These are phyloP conservation scores for Zygogramma bicolorata DNA, from an alignment of 2,888 invertebrate species.

Conservation along the genomic window DNA sequence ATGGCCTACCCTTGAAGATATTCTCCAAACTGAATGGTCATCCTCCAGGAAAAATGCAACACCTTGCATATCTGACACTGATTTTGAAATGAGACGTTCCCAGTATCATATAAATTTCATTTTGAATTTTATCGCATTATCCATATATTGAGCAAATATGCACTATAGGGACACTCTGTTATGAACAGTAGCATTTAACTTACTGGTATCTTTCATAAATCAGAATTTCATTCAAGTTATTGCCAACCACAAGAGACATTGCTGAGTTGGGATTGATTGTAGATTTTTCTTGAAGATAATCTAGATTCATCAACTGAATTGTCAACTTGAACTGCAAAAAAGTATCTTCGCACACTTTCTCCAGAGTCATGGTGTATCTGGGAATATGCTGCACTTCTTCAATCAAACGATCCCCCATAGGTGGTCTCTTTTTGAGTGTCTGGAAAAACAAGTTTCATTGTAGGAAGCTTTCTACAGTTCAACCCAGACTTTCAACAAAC, in stretches of 20 bases:
- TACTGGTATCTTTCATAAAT: constrained; percentile 71
- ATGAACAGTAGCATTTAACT: constrained; percentile 47
- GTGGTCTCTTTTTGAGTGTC: constrained; percentile 81
- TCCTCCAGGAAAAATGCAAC: too few relatives aligned
- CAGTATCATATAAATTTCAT: too few relatives aligned
- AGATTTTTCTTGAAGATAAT: constrained; percentile 65
- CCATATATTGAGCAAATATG: too few relatives aligned
- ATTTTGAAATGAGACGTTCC: too few relatives aligned
- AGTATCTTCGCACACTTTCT: constrained; percentile 53
- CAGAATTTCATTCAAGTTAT: constrained; percentile 74
- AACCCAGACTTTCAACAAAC: not conserved
- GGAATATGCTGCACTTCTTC: constrained; percentile 75
- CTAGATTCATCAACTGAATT: constrained; percentile 65
- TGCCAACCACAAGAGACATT: constrained; percentile 74
- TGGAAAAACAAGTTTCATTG: constrained; percentile 58
- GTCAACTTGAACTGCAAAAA: constrained; percentile 38
- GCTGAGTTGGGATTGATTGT: constrained; percentile 70
- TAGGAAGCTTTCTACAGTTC: not conserved
- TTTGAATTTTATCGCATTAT: too few relatives aligned
- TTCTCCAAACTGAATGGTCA: too few relatives aligned
- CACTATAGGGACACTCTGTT: too few relatives aligned
- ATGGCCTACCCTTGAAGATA: too few relatives aligned
- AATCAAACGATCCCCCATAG: constrained; percentile 77
- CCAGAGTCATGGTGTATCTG: constrained; percentile 69
- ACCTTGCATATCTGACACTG: too few relatives aligned